Conservation (phyloP, 2,797 vertebrate genomes). For the Sciurus vulgaris region DNA sequence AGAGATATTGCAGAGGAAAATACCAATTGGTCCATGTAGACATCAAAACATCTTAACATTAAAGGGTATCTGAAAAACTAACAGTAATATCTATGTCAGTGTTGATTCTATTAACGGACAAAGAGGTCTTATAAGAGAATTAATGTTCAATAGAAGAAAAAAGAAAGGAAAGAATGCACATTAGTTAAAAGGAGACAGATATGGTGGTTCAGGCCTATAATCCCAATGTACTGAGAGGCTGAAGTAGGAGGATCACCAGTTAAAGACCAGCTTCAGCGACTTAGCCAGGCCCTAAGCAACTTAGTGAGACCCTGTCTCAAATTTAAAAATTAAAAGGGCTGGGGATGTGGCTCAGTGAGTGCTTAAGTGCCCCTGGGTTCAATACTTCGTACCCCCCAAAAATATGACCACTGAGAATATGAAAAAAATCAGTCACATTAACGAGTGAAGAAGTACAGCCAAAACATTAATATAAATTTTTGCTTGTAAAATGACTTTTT, state of each 20-base stretch:
- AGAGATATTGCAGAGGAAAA: not conserved
- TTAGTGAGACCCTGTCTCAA: too few species aligned
- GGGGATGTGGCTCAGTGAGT: too few species aligned
- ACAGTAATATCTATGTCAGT: not conserved
- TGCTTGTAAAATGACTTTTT: conserved; percentile 12
- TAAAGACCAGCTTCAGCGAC: too few species aligned
- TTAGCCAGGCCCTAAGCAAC: too few species aligned
- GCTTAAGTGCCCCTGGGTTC: too few species aligned
- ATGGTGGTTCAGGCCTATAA: too few species aligned
- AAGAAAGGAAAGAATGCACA: not conserved
- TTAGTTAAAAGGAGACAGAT: not conserved
- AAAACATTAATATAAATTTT: not conserved
- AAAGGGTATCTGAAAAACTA: not conserved
- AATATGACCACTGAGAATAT: not conserved
- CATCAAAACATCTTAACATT: not conserved
- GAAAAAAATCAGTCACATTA: not conserved
- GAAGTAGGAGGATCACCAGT: too few species aligned
- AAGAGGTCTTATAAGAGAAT: not conserved
- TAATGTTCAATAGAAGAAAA: too few species aligned
- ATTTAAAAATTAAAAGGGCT: too few species aligned
- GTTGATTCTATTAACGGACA: not conserved
- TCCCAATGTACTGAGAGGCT: too few species aligned
- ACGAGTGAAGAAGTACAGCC: not conserved
- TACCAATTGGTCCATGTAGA: not conserved
- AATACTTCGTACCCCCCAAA: too few species aligned